phyloP scores from a whole-genome alignment of 2,797 vertebrate genomes.

The Graptemys geographica region DNA sequence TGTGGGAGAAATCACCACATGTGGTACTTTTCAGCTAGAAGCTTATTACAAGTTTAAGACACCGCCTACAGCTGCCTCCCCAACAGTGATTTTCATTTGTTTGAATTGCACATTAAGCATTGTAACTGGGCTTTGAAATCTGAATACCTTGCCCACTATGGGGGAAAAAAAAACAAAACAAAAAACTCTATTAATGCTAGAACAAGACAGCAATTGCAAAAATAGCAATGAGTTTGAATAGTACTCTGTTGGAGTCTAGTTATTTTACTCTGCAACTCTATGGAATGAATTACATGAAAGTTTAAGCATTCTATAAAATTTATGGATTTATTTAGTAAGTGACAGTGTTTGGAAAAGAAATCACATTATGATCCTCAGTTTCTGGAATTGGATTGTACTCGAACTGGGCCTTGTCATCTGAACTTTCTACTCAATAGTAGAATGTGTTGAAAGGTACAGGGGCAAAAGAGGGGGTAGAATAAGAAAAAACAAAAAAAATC shows the following conservation, averaged over 20 bases:
- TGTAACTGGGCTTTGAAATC: slow-evolving; percentile 2
- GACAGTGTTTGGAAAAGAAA: not conserved
- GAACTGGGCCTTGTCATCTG: not conserved
- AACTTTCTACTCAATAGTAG: not conserved
- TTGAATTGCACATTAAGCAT: not conserved
- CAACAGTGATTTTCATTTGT: not conserved
- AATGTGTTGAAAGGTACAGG: not conserved
- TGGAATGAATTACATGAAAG: not conserved
- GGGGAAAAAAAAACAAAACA: not conserved
- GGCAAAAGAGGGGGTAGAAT: not conserved
- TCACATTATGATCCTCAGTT: not conserved
- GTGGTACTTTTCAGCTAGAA: not conserved
- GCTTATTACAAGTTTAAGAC: not conserved
- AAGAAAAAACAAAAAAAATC: not conserved
- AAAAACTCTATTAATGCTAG: not conserved
- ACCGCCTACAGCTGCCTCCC: not conserved
- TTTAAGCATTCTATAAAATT: not conserved
- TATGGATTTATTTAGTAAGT: not conserved
- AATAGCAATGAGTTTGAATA: not conserved
- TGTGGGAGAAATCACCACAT: not conserved
- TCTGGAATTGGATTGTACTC: not conserved
- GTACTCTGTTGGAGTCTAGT: not conserved
- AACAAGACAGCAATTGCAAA: not conserved
- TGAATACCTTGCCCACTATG: not conserved
- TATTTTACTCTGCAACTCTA: not conserved